A percentile compares a stretch with the other conserved stretches of the same genome.
phyloP scores from a whole-genome alignment of 1,140 invertebrate species.

The Lamellibrachia luymesi region DNA sequence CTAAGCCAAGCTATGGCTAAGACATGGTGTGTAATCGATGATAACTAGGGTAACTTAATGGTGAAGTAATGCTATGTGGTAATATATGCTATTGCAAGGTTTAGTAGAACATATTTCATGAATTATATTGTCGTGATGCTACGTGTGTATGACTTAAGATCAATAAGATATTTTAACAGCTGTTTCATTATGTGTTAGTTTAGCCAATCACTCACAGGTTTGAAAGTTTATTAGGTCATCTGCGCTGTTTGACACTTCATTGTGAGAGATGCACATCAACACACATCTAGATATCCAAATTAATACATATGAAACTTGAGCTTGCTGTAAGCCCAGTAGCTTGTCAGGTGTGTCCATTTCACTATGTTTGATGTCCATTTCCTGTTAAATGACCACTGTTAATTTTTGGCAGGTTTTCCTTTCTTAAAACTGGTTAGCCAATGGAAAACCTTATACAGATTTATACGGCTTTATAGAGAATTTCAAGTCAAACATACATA shows the following conservation, averaged over 20 bases:
- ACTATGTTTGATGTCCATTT: background rate
- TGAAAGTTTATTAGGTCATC: background rate
- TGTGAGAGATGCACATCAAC: background rate
- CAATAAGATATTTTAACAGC: too few relatives aligned
- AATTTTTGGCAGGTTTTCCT: background rate
- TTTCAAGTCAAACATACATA: too few relatives aligned
- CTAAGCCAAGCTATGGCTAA: background rate
- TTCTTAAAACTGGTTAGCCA: background rate
- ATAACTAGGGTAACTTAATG: background rate
- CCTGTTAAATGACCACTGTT: background rate
- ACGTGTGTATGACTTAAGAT: too few relatives aligned
- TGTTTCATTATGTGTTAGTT: too few relatives aligned
- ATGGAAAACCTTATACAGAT: too few relatives aligned
- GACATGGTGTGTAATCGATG: background rate
- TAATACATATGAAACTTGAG: background rate
- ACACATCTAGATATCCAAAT: background rate
- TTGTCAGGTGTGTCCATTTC: background rate
- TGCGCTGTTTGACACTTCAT: background rate
- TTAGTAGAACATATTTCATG: too few relatives aligned
- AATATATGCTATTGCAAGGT: background rate
- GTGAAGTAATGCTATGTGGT: background rate
- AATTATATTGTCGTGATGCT: too few relatives aligned
- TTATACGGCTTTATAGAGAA: too few relatives aligned
- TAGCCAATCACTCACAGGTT: too few relatives aligned
- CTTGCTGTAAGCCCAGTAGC: background rate